Evolutionary conservation across 2,888 invertebrate genomes (phyloP).

Genomic region (Apotomis betuletana): DNA sequence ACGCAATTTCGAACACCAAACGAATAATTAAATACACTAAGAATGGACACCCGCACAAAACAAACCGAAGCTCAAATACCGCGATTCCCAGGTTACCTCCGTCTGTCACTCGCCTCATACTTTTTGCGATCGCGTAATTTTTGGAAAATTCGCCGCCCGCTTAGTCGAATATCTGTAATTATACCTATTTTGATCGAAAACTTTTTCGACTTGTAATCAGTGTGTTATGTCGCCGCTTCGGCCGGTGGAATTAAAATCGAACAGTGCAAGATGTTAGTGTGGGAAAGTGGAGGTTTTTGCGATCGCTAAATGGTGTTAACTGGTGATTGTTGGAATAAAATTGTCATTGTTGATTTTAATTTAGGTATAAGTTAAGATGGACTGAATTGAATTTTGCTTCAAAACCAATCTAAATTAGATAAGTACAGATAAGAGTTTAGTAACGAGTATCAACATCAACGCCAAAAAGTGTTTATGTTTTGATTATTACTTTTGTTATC

Average conservation of each 20-base stretch:
- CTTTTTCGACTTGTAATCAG: conserved; percentile 60
- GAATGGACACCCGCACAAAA: conserved; percentile 9
- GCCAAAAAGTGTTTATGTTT: no score
- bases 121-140: conserved; percentile 68
- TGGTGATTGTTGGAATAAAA: not conserved
- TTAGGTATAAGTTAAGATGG: no score
- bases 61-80: conserved; percentile 17
- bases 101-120: conserved; percentile 65
- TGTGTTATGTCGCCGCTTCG: conserved; percentile 37
- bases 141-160: conserved; percentile 64
- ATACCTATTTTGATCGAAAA: conserved; percentile 75
- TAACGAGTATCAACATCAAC: no score
- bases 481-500: no score
- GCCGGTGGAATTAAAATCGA: conserved; percentile 34
- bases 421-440: no score
- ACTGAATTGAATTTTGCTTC: no score
- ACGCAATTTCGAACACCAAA: conserved; percentile 6
- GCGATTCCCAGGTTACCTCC: conserved; percentile 39
- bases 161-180: conserved; percentile 65
- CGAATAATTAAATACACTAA: not conserved
- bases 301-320: conserved; percentile 4
- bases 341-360: no score
- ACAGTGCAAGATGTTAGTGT: conserved; percentile 26
- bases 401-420: no score
- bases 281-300: conserved; percentile 23